These are phyloP conservation scores for Cyclophora punctaria DNA, from an alignment of 2,888 invertebrate genomes.

Conservation along the genomic window DNA sequence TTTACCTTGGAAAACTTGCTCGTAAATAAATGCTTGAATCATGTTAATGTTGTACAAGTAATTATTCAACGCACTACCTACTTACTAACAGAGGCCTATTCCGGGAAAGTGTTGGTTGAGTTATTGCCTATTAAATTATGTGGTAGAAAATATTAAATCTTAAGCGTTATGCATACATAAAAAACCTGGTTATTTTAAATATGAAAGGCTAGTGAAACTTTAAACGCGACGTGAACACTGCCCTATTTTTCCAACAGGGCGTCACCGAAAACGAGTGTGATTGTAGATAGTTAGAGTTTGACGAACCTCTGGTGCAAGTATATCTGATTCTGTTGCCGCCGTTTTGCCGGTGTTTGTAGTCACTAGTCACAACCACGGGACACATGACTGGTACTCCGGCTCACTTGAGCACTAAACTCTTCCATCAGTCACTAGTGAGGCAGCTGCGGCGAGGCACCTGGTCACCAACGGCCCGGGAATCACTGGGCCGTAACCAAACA, in stretches of 20 bases:
- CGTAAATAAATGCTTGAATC: constrained; percentile 28
- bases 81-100: background rate
- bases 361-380: constrained; percentile 55
- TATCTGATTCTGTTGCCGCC: constrained; percentile 58
- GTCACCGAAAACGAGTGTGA: too few relatives aligned
- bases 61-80: constrained; percentile 14
- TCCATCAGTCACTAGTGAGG: constrained; percentile 58
- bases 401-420: constrained; percentile 46
- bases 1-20: constrained; percentile 46
- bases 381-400: constrained; percentile 55
- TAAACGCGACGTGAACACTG: background rate
- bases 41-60: constrained; percentile 12
- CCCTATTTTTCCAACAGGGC: background rate
- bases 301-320: constrained; percentile 62
- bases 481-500: constrained; percentile 62
- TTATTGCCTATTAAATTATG: too few relatives aligned
- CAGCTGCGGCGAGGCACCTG: constrained; percentile 46
- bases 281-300: constrained; percentile 5
- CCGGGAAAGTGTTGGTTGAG: too few relatives aligned
- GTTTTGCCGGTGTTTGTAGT: constrained; percentile 54
- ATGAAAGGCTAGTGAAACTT: too few relatives aligned
- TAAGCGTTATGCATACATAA: too few relatives aligned
- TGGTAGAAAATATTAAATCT: too few relatives aligned
- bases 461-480: constrained; percentile 44
- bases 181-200: too few relatives aligned